Base-by-base conservation (phyloP, 2,888 invertebrate species). In the Orchestes rusci region DNA sequence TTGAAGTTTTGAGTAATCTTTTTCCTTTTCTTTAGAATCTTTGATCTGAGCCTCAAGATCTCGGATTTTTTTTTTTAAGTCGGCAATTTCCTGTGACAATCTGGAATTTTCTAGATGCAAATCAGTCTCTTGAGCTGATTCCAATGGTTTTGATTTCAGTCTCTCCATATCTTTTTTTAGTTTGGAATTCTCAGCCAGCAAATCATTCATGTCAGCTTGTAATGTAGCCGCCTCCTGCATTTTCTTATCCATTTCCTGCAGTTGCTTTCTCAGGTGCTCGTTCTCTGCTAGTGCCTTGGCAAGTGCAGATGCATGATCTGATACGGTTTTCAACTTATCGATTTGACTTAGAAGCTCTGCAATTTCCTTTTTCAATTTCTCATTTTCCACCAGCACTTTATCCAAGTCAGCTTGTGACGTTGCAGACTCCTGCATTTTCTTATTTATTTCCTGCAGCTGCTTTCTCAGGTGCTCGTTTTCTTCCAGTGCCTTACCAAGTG, bases 141-240 rank as follows among this genome's bases (percentile, higher is more conserved):
- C 49, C 36, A 56, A 38, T 28, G 20, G 48, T 46, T 41, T 43
- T 51, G 2, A 44, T 16, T 7, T 46, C 33, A 46, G 29, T 2
- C 29, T 32, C 36, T 57, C 57, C n/a, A 59, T 34, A 29, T 59
- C 58, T 39, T 52, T 51, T 40, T 54, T 56, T 30, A 58, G 34
- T 37, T 48, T 51, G 4, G 45, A 47, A 18, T 53, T 39, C 39
- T 58, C 56, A 16, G 46, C 46, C 12, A 47, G 5, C 36, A 46
- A 45, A 19, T 27, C 19, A 16, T 42, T 29, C 4, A 49, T 27
- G 4, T 32, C 40, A 4, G 37, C n/a, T n/a, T n/a, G n/a, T n/a
- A n/a, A n/a, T n/a, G n/a, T n/a, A n/a, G n/a, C n/a, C n/a, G n/a
- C n/a, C n/a, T n/a, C n/a, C n/a, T n/a, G n/a, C n/a, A n/a, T n/a